Conservation (phyloP, 2,888 invertebrate species). For the Epinotia brunnichana region DNA sequence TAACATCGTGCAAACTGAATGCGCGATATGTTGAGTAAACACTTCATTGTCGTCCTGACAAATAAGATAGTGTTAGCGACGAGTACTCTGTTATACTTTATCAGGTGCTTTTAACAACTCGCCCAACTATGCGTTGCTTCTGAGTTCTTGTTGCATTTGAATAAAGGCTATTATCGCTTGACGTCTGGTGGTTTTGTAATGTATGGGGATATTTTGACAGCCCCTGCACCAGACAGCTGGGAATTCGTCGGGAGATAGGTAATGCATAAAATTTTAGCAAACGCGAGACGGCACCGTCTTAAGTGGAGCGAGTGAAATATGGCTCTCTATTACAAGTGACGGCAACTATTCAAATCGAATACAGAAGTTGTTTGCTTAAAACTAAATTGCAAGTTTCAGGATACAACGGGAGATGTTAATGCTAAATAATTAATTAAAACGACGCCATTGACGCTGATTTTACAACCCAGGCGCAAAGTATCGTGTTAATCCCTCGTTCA, state of each 20-base stretch:
- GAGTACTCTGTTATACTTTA: neutral
- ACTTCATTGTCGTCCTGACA: constrained; percentile 18
- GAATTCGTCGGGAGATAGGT: constrained; percentile 55
- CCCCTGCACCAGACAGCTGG: constrained; percentile 54
- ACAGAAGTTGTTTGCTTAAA: neutral
- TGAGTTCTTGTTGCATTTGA: neutral
- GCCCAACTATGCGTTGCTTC: neutral
- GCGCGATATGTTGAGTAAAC: constrained; percentile 19
- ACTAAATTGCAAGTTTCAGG: constrained; percentile 3
- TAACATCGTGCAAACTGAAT: constrained; percentile 31
- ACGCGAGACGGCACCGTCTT: constrained; percentile 49
- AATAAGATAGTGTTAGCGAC: constrained; percentile 21
- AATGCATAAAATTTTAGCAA: constrained; percentile 63
- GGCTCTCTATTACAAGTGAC: constrained; percentile 40
- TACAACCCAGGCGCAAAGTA: neutral
- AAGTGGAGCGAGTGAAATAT: constrained; percentile 47
- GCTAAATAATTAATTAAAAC: neutral
- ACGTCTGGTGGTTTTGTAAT: constrained; percentile 41
- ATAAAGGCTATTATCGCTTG: constrained; percentile 23
- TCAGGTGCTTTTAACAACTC: neutral
- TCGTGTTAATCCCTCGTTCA: constrained; percentile 2
- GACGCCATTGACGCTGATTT: constrained; percentile 1
- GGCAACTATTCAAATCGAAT: neutral
- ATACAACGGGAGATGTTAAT: neutral
- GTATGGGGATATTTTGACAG: constrained; percentile 54